Evolutionary conservation across 2,113 vertebrate genomes (phyloP), one percentile per base, ranked within the genome.

Genomic region (Neodon shergylaensis): DNA sequence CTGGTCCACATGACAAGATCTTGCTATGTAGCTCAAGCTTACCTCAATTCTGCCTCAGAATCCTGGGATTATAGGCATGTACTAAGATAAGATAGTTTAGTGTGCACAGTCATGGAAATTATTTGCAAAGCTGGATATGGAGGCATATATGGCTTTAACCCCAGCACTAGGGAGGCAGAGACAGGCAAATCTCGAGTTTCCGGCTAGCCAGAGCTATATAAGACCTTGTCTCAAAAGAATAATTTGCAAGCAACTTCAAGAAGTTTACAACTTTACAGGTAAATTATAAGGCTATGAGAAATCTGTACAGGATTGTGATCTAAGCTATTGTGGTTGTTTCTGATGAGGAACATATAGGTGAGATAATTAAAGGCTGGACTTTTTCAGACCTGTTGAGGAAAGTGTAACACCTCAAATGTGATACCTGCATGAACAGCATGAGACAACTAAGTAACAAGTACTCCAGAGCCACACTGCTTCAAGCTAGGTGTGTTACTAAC

Each of bases 271-370:
- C 7, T 81, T 81, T 82, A 58, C 2, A 82, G 79, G 79, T 8
- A 82, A 82, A n/a, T 58, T 61, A 61, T 14, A 87, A 66, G 44
- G 68, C 74, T 90, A 86, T 72, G 83, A 94, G 79, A 85, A 88
- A 91, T 79, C 66, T 12, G 8, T 72, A 90, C 24, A 68, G 81
- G 76, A 19, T 76, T 72, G 21, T 92, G 68, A 96, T 44, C 47
- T 24, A 96, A 92, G 61, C 95, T 90, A 68, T 6, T 94, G 52
- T 84, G 26, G 70, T 47, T 92, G 22, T 68, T 95, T 94, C 61
- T 77, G 39, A 76, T 58, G 31, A 58, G 9, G 47, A n/a, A 86
- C 54, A 90, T 39, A 19, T 79, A 92, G 72, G 73, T 92, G 47
- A 90, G 42, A 61, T 81, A 90, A 76, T 17, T 95, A 92, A 93